Evolutionary conservation across 2,888 invertebrate species (phyloP).

Genomic region (Boloria selene): DNA sequence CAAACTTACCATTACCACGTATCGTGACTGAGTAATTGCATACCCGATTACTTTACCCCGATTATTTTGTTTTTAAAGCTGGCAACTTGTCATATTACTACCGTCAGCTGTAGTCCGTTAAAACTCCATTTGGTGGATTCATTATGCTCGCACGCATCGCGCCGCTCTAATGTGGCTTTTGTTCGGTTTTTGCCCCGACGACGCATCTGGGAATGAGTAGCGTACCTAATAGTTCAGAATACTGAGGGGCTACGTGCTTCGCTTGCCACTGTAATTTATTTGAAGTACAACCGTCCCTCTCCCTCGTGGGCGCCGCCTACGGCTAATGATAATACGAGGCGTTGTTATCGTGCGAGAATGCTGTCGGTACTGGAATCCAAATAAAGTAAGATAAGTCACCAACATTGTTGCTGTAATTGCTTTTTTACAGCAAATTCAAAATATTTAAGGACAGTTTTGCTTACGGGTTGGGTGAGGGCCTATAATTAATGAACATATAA

Average conservation of each 20-base stretch:
- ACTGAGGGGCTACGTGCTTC: conserved; percentile 43
- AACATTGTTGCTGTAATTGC: conserved; percentile 38
- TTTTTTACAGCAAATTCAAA: conserved; percentile 8
- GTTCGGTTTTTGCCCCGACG: conserved; percentile 40
- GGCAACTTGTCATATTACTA: conserved; percentile 27
- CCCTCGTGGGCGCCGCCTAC: conserved; percentile 23
- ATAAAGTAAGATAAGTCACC: conserved; percentile 48
- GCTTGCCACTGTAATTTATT: conserved; percentile 39
- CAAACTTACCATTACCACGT: not conserved
- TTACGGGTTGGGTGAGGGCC: too few relatives aligned
- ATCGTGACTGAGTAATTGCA: not conserved
- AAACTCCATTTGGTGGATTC: conserved; percentile 44
- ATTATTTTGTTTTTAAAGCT: conserved; percentile 12
- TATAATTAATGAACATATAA: too few relatives aligned
- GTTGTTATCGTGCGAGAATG: conserved; percentile 49
- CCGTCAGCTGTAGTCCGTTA: conserved; percentile 47
- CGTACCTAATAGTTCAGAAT: conserved; percentile 45
- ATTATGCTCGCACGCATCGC: conserved; percentile 43
- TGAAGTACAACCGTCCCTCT: conserved; percentile 35
- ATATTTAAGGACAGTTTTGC: not conserved
- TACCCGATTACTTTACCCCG: conserved; percentile 14
- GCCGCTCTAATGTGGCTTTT: conserved; percentile 45
- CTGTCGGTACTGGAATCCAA: conserved; percentile 45
- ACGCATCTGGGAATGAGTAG: conserved; percentile 44
- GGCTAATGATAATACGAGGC: conserved; percentile 30